phyloP scores from a whole-genome alignment of 2,888 invertebrate species.

The Pomacea canaliculata region DNA sequence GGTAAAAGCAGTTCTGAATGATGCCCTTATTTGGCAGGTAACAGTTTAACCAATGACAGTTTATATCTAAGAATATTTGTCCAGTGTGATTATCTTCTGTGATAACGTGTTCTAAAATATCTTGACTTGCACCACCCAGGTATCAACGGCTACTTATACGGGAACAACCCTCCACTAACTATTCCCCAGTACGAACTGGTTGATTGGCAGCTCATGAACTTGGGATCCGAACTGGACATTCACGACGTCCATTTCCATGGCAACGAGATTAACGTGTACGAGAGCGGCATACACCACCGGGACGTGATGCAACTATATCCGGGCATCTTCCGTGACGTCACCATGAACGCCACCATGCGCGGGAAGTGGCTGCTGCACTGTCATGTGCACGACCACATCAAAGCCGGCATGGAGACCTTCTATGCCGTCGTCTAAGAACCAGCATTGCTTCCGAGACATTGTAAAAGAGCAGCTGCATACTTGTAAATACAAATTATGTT shows the following conservation, averaged over 20 bases:
- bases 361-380: conserved; percentile 51
- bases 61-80: too few species aligned
- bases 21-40: too few species aligned
- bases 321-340: conserved; percentile 21
- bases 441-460: too few species aligned
- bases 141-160: conserved; percentile 45
- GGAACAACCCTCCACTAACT: conserved; percentile 38
- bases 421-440: conserved; percentile 14
- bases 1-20: too few species aligned
- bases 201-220: conserved; percentile 33
- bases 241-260: conserved; percentile 37
- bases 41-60: too few species aligned
- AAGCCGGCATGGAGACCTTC: conserved; percentile 31
- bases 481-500: too few species aligned
- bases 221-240: conserved; percentile 33
- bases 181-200: conserved; percentile 20
- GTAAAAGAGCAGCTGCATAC: too few species aligned
- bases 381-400: conserved; percentile 47
- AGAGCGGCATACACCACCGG: conserved; percentile 20
- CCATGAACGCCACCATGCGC: conserved; percentile 41
- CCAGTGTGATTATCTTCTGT: too few species aligned
- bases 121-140: conserved; percentile 8
- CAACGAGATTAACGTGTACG: conserved; percentile 21
- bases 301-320: conserved; percentile 33
- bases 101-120: too few species aligned